These are phyloP conservation scores for Argyra leucocephala DNA, from an alignment of 2,888 invertebrate genomes.

Conservation along the genomic window DNA sequence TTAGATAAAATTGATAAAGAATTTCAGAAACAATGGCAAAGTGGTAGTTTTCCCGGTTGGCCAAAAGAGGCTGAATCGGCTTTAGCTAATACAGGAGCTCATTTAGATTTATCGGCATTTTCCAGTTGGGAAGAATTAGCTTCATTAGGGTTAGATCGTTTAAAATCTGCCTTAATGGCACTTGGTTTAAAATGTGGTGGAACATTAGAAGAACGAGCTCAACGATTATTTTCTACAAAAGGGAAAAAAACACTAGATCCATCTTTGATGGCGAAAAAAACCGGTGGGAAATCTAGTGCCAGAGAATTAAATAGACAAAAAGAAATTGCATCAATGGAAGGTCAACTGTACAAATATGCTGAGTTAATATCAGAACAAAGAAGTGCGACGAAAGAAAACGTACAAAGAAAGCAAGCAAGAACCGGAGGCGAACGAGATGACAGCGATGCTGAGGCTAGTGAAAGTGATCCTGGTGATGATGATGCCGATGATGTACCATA, in stretches of 20 bases:
- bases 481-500: slow-evolving; percentile 94
- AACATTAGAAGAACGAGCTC: slow-evolving; percentile 93
- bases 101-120: slow-evolving; percentile 95
- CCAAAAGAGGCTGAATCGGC: slow-evolving; percentile 92
- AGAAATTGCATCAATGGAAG: slow-evolving; percentile 80
- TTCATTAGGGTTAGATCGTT: slow-evolving; percentile 88
- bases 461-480: slow-evolving; percentile 68
- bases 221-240: slow-evolving; percentile 90
- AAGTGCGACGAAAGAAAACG: slow-evolving; percentile 91
- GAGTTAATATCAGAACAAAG: slow-evolving; percentile 78
- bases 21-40: slow-evolving; percentile 79
- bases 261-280: slow-evolving; percentile 78
- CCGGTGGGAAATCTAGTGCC: slow-evolving; percentile 49
- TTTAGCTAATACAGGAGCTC: slow-evolving; percentile 87
- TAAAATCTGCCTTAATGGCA: slow-evolving; percentile 95
- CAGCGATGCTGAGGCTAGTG: slow-evolving; percentile 82
- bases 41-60: slow-evolving; percentile 90
- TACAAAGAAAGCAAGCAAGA: slow-evolving; percentile 93
- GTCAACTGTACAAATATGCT: slow-evolving; percentile 79
- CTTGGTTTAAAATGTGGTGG: slow-evolving; percentile 96
- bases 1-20: slow-evolving; percentile 67
- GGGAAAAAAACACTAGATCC: slow-evolving; percentile 89
- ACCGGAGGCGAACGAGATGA: slow-evolving; percentile 88
- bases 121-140: slow-evolving; percentile 95
- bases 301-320: slow-evolving; percentile 61